Percentiles rank a stretch among this genome's conserved stretches.
Evolutionary conservation across 2,113 vertebrate species (phyloP).

Genomic region (Axis porcinus): DNA sequence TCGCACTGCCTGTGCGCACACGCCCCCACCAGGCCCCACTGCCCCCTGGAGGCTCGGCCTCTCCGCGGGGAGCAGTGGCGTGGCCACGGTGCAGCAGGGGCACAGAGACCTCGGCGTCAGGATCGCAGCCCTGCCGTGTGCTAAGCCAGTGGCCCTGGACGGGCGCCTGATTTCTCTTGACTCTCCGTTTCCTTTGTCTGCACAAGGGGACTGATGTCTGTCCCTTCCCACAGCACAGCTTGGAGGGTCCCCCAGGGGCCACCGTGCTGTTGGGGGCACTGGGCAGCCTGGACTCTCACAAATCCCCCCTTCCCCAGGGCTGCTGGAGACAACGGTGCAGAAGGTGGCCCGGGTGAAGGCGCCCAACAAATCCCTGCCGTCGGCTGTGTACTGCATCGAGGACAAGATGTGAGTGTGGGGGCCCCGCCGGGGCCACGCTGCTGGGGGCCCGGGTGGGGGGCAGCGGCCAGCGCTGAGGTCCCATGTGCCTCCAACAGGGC

Average conservation of each 20-base stretch:
- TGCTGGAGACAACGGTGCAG: slow-evolving; percentile 91
- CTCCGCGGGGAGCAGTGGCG: fast-evolving
- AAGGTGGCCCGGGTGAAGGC: slow-evolving; percentile 90
- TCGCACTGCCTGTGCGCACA: background rate
- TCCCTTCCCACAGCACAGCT: fast-evolving
- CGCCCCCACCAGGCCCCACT: background rate
- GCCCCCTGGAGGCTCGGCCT: background rate
- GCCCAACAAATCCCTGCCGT: slow-evolving; percentile 84
- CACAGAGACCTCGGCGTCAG: background rate
- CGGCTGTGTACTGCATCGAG: slow-evolving; percentile 92
- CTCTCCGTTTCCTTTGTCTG: background rate
- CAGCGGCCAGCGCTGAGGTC: fast-evolving
- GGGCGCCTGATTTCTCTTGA: background rate
- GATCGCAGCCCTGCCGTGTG: background rate
- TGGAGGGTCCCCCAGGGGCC: fast-evolving
- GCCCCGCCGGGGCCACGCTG: fast-evolving
- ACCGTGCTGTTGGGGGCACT: fast-evolving
- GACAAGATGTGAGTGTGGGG: slow-evolving; percentile 88
- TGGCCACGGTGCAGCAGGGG: background rate
- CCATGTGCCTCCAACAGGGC: slow-evolving; percentile 74
- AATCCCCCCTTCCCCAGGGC: slow-evolving; percentile 70
- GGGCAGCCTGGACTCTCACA: background rate
- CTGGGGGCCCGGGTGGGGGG: fast-evolving
- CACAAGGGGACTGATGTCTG: background rate
- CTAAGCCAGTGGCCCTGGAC: background rate